Evolutionary conservation across 2,888 invertebrate species (phyloP).

Genomic region (Mesoligia furuncula): DNA sequence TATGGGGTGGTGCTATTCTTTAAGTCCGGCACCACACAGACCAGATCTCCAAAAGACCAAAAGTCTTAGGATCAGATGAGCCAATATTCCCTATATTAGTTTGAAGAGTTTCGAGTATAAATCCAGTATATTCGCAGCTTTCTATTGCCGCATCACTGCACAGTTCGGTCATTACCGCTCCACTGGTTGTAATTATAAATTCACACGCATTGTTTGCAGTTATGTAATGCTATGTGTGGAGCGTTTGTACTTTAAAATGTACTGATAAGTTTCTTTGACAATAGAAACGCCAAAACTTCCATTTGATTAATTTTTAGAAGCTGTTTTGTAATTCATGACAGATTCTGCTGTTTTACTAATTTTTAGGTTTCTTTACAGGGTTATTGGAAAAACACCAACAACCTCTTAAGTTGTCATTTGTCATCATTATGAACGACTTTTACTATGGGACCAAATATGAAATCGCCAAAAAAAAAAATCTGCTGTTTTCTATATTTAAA

Average conservation of each 20-base stretch:
- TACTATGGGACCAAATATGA: no score
- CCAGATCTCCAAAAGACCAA: no score
- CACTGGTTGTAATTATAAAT: slow-evolving; percentile 42
- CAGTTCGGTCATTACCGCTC: slow-evolving; percentile 63
- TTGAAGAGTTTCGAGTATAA: slow-evolving; percentile 8
- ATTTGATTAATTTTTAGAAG: neutral
- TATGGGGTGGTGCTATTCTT: no score
- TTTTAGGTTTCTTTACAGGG: neutral
- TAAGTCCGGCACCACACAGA: no score
- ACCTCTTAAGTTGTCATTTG: no score
- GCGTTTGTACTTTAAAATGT: slow-evolving; percentile 20
- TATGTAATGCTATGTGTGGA: slow-evolving; percentile 37
- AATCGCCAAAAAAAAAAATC: no score
- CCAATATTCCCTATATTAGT: slow-evolving; percentile 3
- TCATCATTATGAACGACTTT: no score
- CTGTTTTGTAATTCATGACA: neutral
- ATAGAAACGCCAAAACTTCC: neutral
- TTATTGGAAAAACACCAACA: no score
- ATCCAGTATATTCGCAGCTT: slow-evolving; percentile 47
- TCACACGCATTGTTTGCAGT: slow-evolving; percentile 42
- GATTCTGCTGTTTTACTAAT: neutral
- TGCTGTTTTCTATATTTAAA: no score
- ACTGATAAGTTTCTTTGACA: neutral
- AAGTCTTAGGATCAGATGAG: neutral
- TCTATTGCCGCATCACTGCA: slow-evolving; percentile 59